phyloP scores from a whole-genome alignment of 2,888 invertebrate species.

The Cantharis flavilabris region DNA sequence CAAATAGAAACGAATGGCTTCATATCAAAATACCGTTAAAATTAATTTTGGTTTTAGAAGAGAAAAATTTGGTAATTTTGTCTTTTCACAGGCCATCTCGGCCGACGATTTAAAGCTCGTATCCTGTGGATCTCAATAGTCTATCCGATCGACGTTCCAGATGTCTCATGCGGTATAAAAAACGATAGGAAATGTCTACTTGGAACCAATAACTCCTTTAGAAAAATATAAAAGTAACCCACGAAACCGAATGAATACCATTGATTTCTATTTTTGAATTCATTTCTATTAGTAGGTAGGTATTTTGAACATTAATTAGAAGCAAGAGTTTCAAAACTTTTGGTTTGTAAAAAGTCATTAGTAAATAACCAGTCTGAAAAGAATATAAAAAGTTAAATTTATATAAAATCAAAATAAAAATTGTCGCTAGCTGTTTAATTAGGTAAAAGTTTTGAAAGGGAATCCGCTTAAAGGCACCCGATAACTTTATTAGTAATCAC shows the following conservation, averaged over 20 bases:
- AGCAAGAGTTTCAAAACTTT: not conserved
- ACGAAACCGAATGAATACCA: not conserved
- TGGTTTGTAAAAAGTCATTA: not conserved
- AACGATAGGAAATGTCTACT: conserved; percentile 24
- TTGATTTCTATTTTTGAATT: conserved; percentile 6
- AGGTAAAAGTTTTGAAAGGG: conserved; percentile 47
- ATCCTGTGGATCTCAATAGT: conserved; percentile 30
- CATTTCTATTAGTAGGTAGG: not conserved
- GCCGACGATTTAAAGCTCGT: conserved; percentile 32
- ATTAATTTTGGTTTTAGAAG: conserved; percentile 7
- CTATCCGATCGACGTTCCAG: conserved; percentile 22
- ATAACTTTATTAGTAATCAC: conserved; percentile 51
- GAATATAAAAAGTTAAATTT: conserved; percentile 2
- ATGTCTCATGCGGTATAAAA: conserved; percentile 25
- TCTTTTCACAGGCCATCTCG: conserved; percentile 32
- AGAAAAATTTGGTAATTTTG: conserved; percentile 5
- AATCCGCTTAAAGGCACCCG: conserved; percentile 49
- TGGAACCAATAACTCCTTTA: not conserved
- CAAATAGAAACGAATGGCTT: not conserved
- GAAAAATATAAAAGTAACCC: not conserved
- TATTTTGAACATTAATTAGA: not conserved
- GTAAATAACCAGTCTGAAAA: not conserved
- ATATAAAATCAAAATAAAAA: conserved; percentile 25
- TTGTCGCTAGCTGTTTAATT: conserved; percentile 42
- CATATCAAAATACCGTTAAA: conserved; percentile 6